Percentiles rank a stretch among this genome's conserved stretches.
phyloP scores from a whole-genome alignment of 2,113 vertebrate species.

The Hyperopisus bebe region DNA sequence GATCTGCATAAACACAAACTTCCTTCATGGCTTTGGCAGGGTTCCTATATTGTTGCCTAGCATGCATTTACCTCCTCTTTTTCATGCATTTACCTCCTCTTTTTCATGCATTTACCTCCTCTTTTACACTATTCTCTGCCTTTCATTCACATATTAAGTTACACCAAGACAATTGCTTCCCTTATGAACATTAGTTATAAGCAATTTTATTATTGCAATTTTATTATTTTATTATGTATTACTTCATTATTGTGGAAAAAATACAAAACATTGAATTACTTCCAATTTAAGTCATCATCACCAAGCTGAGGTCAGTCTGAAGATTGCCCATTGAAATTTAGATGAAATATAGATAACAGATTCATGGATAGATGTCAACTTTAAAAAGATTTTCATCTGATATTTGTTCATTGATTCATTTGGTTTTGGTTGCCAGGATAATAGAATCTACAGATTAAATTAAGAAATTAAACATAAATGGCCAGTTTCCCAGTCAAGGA shows the following conservation, averaged over 20 bases:
- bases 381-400: not conserved
- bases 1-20: not conserved
- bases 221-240: not conserved
- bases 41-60: not conserved
- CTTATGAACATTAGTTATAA: not conserved
- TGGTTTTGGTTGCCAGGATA: not conserved
- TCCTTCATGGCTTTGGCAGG: not conserved
- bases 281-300: not conserved
- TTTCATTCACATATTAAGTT: not conserved
- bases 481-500: no score
- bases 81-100: no score
- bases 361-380: not conserved
- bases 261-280: not conserved
- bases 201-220: not conserved
- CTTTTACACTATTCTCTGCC: not conserved
- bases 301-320: not conserved
- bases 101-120: no score
- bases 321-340: not conserved
- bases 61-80: not conserved
- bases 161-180: not conserved
- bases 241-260: not conserved
- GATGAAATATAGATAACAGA: not conserved
- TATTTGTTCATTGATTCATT: not conserved
- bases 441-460: not conserved
- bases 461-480: not conserved